These are phyloP conservation scores for Paraplagusia blochii DNA, from an alignment of 2,113 vertebrate genomes.

Conservation along the genomic window DNA sequence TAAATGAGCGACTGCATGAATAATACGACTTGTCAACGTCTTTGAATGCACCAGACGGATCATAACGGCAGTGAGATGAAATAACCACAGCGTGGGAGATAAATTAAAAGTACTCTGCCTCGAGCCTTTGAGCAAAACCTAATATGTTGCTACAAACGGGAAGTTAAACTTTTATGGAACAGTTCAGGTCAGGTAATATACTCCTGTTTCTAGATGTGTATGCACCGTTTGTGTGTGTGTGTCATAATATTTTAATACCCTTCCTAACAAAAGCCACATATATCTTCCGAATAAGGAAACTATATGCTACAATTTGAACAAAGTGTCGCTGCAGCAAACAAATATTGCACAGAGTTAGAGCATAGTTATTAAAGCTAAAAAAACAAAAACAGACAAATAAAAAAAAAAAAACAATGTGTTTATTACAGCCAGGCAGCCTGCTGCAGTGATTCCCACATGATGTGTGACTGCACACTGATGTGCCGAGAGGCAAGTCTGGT, in stretches of 20 bases:
- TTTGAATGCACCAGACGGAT: constrained; percentile 58
- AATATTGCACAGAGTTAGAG: too few relatives aligned
- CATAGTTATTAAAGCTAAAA: too few relatives aligned
- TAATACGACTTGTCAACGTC: constrained; percentile 65
- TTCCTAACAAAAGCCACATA: background rate
- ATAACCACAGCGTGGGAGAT: constrained; percentile 29
- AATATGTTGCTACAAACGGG: constrained; percentile 48
- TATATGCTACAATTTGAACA: too few relatives aligned
- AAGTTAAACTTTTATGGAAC: constrained; percentile 40
- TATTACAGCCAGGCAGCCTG: too few relatives aligned
- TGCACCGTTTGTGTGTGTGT: background rate
- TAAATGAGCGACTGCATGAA: constrained; percentile 56
- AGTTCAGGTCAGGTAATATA: constrained; percentile 15
- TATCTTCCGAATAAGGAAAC: too few relatives aligned
- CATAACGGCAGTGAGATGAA: constrained; percentile 12
- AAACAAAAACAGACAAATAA: too few relatives aligned
- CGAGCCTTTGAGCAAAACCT: constrained; percentile 48
- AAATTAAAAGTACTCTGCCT: constrained; percentile 53
- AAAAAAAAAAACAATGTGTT: too few relatives aligned
- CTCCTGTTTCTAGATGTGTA: background rate
- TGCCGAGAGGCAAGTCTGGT: too few relatives aligned
- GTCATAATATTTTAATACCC: too few relatives aligned
- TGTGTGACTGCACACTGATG: too few relatives aligned
- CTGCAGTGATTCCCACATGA: too few relatives aligned
- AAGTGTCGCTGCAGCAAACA: too few relatives aligned